Base-by-base conservation (phyloP, 2,797 vertebrate genomes). In the Scarus forsteni region DNA sequence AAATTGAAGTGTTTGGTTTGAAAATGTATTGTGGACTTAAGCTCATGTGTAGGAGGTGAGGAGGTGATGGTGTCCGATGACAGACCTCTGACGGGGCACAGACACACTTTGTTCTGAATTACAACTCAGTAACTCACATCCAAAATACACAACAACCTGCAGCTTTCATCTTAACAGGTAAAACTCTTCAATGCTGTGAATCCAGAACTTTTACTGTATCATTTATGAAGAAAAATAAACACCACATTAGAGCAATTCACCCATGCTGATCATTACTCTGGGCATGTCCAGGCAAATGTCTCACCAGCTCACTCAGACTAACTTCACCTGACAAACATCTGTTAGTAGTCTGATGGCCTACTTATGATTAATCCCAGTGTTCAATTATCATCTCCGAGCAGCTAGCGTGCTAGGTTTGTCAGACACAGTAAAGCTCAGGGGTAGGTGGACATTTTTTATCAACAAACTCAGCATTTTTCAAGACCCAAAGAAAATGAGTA, bases 281-380 rank as follows among this genome's bases (percentile, higher is more conserved):
- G 84, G n/a, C 89, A 92, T 92, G 92, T 91, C 56, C 10, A 42
- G 90, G 42, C 87, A 91, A 56, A 87, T 70, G 68, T 77, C 81
- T 58, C 66, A 6, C 56, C 15, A 27, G 55, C 55, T 36, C 36
- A 27, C 14, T 35, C 15, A 14, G 53, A 34, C 53, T 7, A 56
- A 59, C 35, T 49, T 48, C 50, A 46, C 7, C 16, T 35, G 16
- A 8, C 19, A 7, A 50, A 65, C 40, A 59, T 49, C 34, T 34
- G 54, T 60, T 46, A 15, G 7, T 66, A 38, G 8, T 52, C 27
- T 60, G 8, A 49, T 35, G 42, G 56, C 14, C 40, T 43, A 6
- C 3, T 46, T 43, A 35, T 51, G 13, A 51, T 51, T 34, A 51
- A 53, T 15, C 43, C 7, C 5, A 51, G 3, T 15, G 8, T 13